Evolutionary conservation across 2,797 vertebrate genomes (phyloP).

Genomic region (Tauraco hartlaubi): DNA sequence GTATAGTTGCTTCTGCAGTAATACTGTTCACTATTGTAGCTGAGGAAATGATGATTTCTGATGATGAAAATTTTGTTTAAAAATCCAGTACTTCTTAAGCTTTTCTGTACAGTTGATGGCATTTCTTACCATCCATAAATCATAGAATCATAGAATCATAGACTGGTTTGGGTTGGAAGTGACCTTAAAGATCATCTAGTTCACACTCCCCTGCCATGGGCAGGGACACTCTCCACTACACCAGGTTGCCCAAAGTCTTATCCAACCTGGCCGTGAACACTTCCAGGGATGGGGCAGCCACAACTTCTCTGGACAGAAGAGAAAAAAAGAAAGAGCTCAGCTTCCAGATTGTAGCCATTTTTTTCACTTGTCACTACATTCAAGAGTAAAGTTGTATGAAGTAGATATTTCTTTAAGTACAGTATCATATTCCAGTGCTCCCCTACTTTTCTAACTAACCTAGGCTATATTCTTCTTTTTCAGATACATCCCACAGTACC

Average conservation of each 20-base stretch:
- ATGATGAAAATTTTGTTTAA: not conserved
- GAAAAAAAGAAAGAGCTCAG: not conserved
- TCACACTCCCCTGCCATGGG: too few relatives aligned
- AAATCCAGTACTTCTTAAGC: not conserved
- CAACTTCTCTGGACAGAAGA: too few relatives aligned
- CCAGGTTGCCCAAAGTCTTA: too few relatives aligned
- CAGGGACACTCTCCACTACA: too few relatives aligned
- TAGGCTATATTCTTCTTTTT: not conserved
- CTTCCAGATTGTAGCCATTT: not conserved
- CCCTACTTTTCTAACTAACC: not conserved
- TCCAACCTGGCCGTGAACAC: too few relatives aligned
- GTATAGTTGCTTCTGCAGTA: not conserved
- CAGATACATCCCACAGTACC: not conserved
- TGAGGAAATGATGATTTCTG: not conserved
- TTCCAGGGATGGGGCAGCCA: too few relatives aligned
- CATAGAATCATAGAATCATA: too few relatives aligned
- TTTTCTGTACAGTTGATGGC: not conserved
- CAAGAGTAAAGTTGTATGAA: not conserved
- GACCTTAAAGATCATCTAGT: too few relatives aligned
- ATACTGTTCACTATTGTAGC: not conserved
- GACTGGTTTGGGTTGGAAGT: too few relatives aligned
- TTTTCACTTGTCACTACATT: not conserved
- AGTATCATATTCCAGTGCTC: rapidly evolving
- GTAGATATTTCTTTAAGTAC: not conserved
- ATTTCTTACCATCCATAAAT: not conserved